Base-by-base conservation (phyloP, 2,797 vertebrate genomes). In the Xenentodon cancila region DNA sequence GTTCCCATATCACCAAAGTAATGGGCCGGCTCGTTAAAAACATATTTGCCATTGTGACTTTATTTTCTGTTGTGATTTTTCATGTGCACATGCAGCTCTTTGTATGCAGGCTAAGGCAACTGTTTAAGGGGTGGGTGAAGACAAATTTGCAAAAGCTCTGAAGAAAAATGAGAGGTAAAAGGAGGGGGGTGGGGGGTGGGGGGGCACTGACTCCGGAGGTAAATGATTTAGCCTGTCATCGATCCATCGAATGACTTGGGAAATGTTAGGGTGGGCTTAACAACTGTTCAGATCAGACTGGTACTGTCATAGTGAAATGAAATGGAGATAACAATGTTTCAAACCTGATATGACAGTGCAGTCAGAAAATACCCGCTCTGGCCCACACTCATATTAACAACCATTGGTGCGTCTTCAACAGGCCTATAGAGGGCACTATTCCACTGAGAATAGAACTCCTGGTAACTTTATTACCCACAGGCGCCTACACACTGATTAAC, bases 1-100 rank as follows among this genome's bases (percentile, higher is more conserved):
- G 84, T 89, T 88, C 84, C 84, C 86, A 81, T 84, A 89, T 89
- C 88, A 83, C 78, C 76, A 80, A 77, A 82, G 86, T 92, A 93
- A 92, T 93, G 88, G 88, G 79, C 54, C 80, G 71, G 69, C 90
- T 93, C 90, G 72, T 93, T 93, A 92, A 92, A 93, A 92, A 90
- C 79, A 87, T 84, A 92, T 93, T 93, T 93, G 83, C 88, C 79
- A 84, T 64, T 12, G 57, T 63, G 63, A 87, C 82, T 91, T 91
- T 80, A 71, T 89, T 82, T 77, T 84, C 76, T 55, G 73, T 73
- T 11, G 75, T 75, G 48, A 88, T 89, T 89, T 91, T 88, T 91
- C 82, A 86, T 86, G 75, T 77, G 59, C 65, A 55, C 75, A 52
- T 82, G 60, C 71, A 69, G 62, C 59, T 72, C 81, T 87, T 76